Evolutionary conservation across 2,888 invertebrate genomes (phyloP), one percentile per base, ranked within the genome.

Genomic region (Rotaria macrura): DNA sequence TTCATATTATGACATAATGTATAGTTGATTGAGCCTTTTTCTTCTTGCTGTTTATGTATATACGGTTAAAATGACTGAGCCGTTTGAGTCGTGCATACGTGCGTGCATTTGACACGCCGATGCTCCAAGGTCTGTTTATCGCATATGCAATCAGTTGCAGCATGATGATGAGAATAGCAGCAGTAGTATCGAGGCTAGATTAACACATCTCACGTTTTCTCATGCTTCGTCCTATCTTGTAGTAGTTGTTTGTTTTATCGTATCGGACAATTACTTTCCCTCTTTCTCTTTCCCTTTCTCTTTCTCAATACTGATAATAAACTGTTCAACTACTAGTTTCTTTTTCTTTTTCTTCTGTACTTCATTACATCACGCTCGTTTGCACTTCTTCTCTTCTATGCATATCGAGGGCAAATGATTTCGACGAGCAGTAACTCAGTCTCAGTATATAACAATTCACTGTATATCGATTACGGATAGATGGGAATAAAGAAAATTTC

Each of bases 111-210:
- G 65, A 65, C 65, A 65, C 65, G 34, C 65, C 65, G 65, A 65
- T 38, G 65, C 34, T 65, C 65, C 65, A 65, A 65, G 65, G 65
- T 65, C 65, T 65, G 65, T 65, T 65, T 65, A 65, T 65, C 65
- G 29, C 34, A 65, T 34, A 34, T 17, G 65, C 65, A 65, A 65
- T 65, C 65, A 65, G 20, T 65, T 65, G 17, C 2, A 65, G 65
- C 34, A 38, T 65, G 65, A 65, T 65, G 65, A 65, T 65, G 65
- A 34, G 65, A 65, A 65, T 65, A 65, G 65, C 65, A 65, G 65
- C 65, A 34, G 34, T 65, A 14, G 34, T 65, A 38, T 65, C 14
- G 65, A 34, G 65, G 65, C 29, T 65, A 65, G 65, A 65, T 65
- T 65, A 65, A 65, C 65, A 65, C 65, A 65, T 65, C 65, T 65